A percentile compares a stretch with the other conserved stretches of the same genome.
Evolutionary conservation across 2,888 invertebrate genomes (phyloP).

Genomic region (Pegoplata infirma): DNA sequence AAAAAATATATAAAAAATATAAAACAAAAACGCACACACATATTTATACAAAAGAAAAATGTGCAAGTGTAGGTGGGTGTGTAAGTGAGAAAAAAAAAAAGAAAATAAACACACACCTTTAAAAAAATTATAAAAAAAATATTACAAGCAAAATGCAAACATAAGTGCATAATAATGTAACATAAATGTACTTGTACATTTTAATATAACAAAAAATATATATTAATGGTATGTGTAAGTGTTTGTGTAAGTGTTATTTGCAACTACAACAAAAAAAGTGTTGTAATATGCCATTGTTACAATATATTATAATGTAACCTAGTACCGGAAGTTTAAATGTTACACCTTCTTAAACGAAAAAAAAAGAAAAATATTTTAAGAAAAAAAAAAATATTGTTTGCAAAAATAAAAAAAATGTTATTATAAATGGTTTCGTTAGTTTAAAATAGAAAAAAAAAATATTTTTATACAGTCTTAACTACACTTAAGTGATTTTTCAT

Average conservation of each 20-base stretch:
- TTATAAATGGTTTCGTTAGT: constrained; percentile 41
- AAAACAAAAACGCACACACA: neutral
- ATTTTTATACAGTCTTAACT: constrained; percentile 30
- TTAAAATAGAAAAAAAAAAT: neutral
- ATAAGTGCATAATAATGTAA: constrained; percentile 20
- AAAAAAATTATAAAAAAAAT: no score
- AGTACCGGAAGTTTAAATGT: constrained; percentile 44
- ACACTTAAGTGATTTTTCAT: constrained; percentile 53
- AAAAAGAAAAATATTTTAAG: no score
- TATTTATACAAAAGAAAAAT: neutral
- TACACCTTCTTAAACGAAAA: constrained; percentile 45
- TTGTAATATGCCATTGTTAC: no score
- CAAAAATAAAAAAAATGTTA: constrained; percentile 4
- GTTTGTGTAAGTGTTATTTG: constrained; percentile 2
- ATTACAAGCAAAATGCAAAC: neutral
- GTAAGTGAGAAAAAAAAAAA: neutral
- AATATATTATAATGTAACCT: neutral
- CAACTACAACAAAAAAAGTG: no score
- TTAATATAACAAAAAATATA: no score
- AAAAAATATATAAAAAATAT: neutral
- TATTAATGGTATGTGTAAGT: neutral
- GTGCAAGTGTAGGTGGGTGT: neutral
- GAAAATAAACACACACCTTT: neutral
- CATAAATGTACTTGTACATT: constrained; percentile 1
- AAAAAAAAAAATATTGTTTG: neutral